Evolutionary conservation across 2,797 vertebrate species (phyloP).

Genomic region (Bradypodion ventrale): DNA sequence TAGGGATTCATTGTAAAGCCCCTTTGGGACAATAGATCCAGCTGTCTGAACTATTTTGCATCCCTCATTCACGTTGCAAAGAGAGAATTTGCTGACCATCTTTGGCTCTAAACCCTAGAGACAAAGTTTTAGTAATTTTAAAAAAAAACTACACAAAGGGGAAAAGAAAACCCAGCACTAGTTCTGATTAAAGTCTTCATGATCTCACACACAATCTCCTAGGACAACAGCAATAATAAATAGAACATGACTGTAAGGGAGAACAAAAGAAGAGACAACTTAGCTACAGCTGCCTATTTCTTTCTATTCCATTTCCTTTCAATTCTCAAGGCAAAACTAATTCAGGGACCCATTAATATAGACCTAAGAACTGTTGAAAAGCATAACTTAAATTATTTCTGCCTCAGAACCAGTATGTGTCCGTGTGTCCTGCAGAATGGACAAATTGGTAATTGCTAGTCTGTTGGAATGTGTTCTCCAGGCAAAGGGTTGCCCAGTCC

Average conservation of each 20-base stretch:
- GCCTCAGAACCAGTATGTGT: not conserved
- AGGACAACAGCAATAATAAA: conserved; percentile 36
- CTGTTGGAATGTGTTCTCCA: not conserved
- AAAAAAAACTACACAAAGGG: not conserved
- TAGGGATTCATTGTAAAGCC: not conserved
- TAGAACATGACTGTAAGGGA: conserved; percentile 28
- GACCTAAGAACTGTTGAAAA: not conserved
- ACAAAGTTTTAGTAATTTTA: not conserved
- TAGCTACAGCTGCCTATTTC: conserved; percentile 49
- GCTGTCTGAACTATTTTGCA: not conserved
- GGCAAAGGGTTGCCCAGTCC: not conserved
- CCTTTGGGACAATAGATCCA: not conserved
- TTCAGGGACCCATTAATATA: not conserved
- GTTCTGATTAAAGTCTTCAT: conserved; percentile 47
- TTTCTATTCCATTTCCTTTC: conserved; percentile 41
- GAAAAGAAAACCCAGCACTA: not conserved
- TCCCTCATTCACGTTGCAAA: not conserved
- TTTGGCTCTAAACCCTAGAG: conserved; percentile 25
- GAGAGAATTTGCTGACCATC: conserved; percentile 37
- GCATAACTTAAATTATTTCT: not conserved
- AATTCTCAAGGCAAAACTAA: not conserved
- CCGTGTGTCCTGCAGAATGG: not conserved
- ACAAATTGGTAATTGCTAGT: no score
- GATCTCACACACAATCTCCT: conserved; percentile 12
- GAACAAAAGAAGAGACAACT: conserved; percentile 51